Evolutionary conservation across 2,888 invertebrate genomes (phyloP), one percentile per base, ranked within the genome.

Genomic region (Rhorus exstirpatorius): DNA sequence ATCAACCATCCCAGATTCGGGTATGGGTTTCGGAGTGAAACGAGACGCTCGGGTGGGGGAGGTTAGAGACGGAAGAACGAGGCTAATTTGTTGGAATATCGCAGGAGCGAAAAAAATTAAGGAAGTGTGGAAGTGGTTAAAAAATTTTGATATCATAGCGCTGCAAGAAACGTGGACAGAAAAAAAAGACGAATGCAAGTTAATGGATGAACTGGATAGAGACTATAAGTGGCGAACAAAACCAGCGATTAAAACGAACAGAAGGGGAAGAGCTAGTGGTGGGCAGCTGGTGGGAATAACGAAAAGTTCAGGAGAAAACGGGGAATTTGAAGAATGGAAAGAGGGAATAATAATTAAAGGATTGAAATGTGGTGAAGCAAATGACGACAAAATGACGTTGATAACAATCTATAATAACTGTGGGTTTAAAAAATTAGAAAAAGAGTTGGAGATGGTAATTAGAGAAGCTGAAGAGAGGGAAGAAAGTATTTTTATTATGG

Each of bases 281-380:
- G 72, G 72, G 10, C 67, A 72, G 12, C 6, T 81, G 7, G 38
- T 77, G 10, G 72, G 81, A n/a, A 72, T 81, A 1, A 76, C 35
- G 31, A 72, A 77, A 55, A 17, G 17, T 0, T 10, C 55, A 8
- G 10, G 19, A 2, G 14, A 63, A 8, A 6, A 55, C 0, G 74
- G 17, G 24, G 21, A 0, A 26, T 38, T 83, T 1, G 53, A 21
- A 0, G 10, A 41, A 3, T 70, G 79, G 83, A 14, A 72, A 26
- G 51, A 44, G 12, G 79, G 67, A 2, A 12, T 83, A 3, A 49
- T 51, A 26, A 7, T 68, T n/a, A 55, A 41, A 17, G 46, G 53
- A 17, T 1, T 67, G 0, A 76, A 74, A 44, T 3, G 41, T 12
- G 68, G 7, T 38, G 61, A 1, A 60, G 17, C 0, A 41, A 77